Conservation (phyloP, 2,797 vertebrate species). For the Amblyraja radiata region DNA sequence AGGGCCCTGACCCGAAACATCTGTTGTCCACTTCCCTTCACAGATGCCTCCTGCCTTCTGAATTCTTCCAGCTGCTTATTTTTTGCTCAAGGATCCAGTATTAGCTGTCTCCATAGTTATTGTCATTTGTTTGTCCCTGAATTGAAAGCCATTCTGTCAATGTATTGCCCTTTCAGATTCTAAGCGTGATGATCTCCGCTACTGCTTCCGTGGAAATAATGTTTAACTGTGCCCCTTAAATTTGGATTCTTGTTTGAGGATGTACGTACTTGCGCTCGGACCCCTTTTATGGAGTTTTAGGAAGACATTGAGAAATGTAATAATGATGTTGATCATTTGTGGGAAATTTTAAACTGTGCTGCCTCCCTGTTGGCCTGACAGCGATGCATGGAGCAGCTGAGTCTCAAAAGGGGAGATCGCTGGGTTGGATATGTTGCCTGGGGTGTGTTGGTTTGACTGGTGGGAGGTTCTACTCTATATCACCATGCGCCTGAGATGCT, state of each 20-base stretch:
- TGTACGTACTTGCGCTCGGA: neutral
- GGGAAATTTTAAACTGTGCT: neutral
- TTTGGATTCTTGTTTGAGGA: neutral
- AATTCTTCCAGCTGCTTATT: no score
- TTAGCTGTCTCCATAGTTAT: no score
- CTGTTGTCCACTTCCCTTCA: no score
- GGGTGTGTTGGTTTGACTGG: neutral
- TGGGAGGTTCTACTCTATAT: no score
- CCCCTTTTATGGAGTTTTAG: neutral
- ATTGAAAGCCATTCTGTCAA: neutral
- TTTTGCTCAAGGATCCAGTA: no score
- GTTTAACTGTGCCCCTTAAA: neutral
- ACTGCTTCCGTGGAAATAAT: neutral
- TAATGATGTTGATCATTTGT: neutral
- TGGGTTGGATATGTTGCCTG: neutral
- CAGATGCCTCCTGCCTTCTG: no score
- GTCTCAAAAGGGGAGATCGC: neutral
- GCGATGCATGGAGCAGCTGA: no score
- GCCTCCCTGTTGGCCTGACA: no score
- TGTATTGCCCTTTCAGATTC: no score
- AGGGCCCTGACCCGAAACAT: no score
- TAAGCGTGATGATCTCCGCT: neutral
- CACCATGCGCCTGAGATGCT: no score
- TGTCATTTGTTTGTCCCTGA: neutral
- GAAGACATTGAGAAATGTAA: neutral